phyloP scores from a whole-genome alignment of 2,113 vertebrate species.

The Clinocottus analis region DNA sequence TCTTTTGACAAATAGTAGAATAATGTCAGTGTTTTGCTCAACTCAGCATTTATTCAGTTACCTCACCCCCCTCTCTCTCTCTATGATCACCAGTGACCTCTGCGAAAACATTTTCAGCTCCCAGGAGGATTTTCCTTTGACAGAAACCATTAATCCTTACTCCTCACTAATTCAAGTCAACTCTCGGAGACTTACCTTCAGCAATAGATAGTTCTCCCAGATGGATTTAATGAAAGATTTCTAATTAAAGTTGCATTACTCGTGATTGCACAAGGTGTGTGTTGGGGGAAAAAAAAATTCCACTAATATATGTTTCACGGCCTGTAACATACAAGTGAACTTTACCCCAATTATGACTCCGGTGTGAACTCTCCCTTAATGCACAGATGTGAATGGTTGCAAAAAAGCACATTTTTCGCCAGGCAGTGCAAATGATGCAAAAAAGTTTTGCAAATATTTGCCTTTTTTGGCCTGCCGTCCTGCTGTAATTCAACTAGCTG shows the following conservation, averaged over 20 bases:
- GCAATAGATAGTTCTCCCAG: neutral
- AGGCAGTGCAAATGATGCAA: too few species aligned
- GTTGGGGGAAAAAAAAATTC: too few species aligned
- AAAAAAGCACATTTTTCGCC: too few species aligned
- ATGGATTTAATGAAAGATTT: constrained; percentile 40
- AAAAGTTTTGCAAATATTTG: too few species aligned
- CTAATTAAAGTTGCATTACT: constrained; percentile 40
- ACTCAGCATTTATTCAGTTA: constrained; percentile 32
- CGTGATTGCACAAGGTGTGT: constrained; percentile 16
- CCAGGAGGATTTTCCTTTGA: constrained; percentile 49
- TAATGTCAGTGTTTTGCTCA: constrained; percentile 7
- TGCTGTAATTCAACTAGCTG: too few species aligned
- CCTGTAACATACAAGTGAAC: too few species aligned
- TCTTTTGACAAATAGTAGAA: neutral
- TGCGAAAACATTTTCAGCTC: constrained; percentile 37
- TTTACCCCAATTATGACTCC: too few species aligned
- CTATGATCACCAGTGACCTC: constrained; percentile 56
- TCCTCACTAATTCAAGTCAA: too few species aligned
- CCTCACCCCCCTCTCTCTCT: neutral
- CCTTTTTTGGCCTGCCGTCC: too few species aligned
- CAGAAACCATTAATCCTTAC: constrained; percentile 58
- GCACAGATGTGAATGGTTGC: too few species aligned
- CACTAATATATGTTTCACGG: too few species aligned
- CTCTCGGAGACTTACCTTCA: constrained; percentile 46
- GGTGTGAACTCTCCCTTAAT: too few species aligned